Evolutionary conservation across 2,797 vertebrate genomes (phyloP).

Genomic region (Hapalemur alaotrensis): DNA sequence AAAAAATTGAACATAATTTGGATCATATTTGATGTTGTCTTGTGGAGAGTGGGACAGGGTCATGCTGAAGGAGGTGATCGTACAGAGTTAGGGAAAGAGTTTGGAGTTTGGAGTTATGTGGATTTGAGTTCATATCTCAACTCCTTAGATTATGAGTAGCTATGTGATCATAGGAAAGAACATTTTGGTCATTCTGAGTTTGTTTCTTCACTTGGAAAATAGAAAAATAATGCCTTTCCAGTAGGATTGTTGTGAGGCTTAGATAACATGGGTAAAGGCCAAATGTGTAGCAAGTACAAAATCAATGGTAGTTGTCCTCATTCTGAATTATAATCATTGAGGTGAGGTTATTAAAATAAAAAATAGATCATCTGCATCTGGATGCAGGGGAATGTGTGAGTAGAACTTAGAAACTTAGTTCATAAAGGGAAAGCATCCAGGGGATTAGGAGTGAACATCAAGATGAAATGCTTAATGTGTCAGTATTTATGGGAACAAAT

Average conservation of each 20-base stretch:
- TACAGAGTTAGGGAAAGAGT: neutral
- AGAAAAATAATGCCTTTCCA: neutral
- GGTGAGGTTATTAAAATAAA: neutral
- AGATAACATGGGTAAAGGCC: neutral
- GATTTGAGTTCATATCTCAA: neutral
- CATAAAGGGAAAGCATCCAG: neutral
- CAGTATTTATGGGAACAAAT: neutral
- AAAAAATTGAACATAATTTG: neutral
- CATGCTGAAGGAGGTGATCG: too few relatives aligned
- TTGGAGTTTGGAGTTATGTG: neutral
- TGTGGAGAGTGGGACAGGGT: neutral
- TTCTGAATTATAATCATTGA: neutral
- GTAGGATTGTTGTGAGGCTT: neutral
- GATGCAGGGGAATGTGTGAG: neutral
- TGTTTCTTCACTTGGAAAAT: conserved; percentile 17
- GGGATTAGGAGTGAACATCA: neutral
- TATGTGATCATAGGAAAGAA: neutral
- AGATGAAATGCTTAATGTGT: neutral
- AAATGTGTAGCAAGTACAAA: neutral
- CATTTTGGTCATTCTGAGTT: neutral
- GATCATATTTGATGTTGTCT: neutral
- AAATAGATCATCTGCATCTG: neutral
- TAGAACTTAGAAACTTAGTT: neutral
- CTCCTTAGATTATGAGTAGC: neutral
- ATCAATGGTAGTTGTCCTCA: neutral